These are phyloP conservation scores for Euphonia xanthogaster DNA, from an alignment of 2,797 vertebrate genomes.

Conservation along the genomic window DNA sequence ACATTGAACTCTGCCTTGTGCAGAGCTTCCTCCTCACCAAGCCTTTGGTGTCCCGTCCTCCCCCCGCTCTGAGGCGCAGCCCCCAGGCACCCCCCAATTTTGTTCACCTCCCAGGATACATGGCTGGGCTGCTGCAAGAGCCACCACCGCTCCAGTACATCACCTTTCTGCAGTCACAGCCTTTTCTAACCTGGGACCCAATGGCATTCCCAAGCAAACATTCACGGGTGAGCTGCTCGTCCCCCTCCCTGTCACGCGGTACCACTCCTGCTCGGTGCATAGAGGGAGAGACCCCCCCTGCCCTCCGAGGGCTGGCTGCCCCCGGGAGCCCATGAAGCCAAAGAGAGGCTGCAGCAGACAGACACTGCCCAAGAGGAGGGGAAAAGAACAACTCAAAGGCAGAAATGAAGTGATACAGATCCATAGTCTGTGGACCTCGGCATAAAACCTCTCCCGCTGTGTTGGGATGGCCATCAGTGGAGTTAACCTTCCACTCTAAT, in stretches of 20 bases:
- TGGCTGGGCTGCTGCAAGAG: background rate
- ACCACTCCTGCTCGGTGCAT: rapidly evolving
- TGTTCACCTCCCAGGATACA: background rate
- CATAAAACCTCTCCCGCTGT: background rate
- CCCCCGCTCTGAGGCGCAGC: rapidly evolving
- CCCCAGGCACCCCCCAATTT: background rate
- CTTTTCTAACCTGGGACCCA: background rate
- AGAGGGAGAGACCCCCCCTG: background rate
- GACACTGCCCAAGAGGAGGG: background rate
- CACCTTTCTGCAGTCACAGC: background rate
- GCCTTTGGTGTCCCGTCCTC: rapidly evolving
- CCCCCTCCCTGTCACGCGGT: rapidly evolving
- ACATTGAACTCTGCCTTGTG: background rate
- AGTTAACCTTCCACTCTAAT: slow-evolving; percentile 45
- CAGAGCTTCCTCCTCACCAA: background rate
- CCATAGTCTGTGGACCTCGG: rapidly evolving
- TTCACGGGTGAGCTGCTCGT: rapidly evolving
- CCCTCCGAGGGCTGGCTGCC: rapidly evolving
- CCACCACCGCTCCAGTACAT: background rate
- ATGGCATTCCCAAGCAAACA: background rate
- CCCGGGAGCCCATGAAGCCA: rapidly evolving
- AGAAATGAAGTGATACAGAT: background rate
- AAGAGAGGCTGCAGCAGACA: background rate
- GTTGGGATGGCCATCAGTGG: background rate
- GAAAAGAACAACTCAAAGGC: background rate